Percentiles rank a stretch among this genome's conserved stretches.
These are phyloP conservation scores for Coccyzus lansbergi DNA, from an alignment of 2,797 vertebrate species.

Conservation along the genomic window DNA sequence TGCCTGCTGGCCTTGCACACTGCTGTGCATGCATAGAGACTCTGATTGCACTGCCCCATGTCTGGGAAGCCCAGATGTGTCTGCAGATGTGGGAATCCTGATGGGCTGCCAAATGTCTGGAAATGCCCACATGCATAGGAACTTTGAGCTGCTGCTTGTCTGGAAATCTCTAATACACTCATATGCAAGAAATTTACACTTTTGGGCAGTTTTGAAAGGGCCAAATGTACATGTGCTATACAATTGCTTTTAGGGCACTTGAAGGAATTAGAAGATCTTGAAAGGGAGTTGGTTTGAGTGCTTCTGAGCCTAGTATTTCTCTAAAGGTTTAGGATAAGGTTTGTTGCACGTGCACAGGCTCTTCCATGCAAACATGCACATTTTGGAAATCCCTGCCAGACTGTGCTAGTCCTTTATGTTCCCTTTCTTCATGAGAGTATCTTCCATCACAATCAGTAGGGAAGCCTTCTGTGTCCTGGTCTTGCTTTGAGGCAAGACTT, in stretches of 20 bases:
- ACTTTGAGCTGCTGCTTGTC: not conserved
- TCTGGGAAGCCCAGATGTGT: constrained; percentile 44
- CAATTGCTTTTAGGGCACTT: not conserved
- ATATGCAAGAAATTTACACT: not conserved
- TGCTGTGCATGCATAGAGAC: not conserved
- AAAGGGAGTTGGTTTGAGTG: not conserved
- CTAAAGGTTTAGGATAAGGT: not conserved
- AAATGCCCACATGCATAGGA: constrained; percentile 43
- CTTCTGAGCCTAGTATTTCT: not conserved
- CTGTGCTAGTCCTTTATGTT: not conserved
- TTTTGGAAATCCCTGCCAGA: not conserved
- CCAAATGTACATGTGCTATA: not conserved
- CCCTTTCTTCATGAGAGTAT: not conserved
- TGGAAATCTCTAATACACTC: not conserved
- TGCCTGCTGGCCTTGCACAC: not conserved
- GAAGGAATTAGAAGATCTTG: not conserved
- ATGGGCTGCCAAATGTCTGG: constrained; percentile 31
- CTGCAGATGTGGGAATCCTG: constrained; percentile 47
- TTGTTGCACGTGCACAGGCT: not conserved
- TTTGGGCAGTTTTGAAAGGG: not conserved
- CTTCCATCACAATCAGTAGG: not conserved
- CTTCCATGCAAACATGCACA: not conserved
- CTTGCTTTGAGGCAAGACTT: not conserved
- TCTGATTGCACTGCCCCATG: not conserved
- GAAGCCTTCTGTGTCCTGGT: not conserved